These are phyloP conservation scores for Eustalomyia histrio DNA, from an alignment of 2,888 invertebrate genomes.

Conservation along the genomic window DNA sequence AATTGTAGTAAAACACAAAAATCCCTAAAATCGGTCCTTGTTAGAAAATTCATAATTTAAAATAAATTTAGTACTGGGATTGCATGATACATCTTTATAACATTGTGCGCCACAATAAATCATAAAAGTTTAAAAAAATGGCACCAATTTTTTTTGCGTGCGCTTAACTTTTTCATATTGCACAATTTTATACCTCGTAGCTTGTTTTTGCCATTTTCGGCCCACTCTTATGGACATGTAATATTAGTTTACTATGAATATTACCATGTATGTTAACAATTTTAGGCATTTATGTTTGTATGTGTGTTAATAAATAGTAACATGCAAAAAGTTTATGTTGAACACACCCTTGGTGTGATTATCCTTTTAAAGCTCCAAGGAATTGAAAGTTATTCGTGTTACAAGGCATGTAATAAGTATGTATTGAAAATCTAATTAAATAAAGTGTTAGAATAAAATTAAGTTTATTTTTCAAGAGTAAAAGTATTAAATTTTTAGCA, in stretches of 20 bases:
- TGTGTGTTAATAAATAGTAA: background rate
- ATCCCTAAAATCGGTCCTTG: no score
- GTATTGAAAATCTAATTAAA: constrained; percentile 48
- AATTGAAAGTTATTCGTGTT: constrained; percentile 12
- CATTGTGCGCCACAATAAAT: no score
- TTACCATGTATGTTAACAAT: background rate
- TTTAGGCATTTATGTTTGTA: constrained; percentile 18
- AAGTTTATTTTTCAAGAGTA: background rate
- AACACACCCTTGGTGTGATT: constrained; percentile 51
- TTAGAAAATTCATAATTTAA: no score
- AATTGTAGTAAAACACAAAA: no score
- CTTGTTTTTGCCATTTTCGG: no score
- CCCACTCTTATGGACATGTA: background rate
- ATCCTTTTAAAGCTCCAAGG: constrained; percentile 49
- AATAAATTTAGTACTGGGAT: no score
- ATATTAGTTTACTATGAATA: background rate
- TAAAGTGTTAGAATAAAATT: constrained; percentile 26
- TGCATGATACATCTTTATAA: no score
- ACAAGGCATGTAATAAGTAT: background rate
- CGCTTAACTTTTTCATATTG: no score
- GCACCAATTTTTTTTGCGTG: no score
- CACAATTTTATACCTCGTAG: no score
- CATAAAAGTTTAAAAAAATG: no score
- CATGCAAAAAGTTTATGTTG: constrained; percentile 21
- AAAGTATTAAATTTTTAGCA: no score